Evolutionary conservation across 2,113 vertebrate genomes (phyloP), one percentile per base, ranked within the genome.

Genomic region (Semnopithecus entellus): DNA sequence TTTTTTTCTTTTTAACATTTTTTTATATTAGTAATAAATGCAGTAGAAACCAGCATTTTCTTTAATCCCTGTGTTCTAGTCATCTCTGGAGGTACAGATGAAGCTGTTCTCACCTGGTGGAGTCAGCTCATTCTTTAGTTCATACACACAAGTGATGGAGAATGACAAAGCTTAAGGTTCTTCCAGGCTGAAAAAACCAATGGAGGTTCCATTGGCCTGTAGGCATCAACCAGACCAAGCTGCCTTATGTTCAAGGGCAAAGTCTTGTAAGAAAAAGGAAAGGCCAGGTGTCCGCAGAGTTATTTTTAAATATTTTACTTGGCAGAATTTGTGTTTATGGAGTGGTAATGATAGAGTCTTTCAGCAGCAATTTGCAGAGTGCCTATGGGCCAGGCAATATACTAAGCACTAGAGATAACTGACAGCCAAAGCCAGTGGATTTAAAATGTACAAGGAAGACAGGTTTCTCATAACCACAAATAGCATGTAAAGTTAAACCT

Each of bases 11-110:
- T 97, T 89, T 89, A 91, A 91, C 20, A 23, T 95, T 93, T 97
- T 97, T 96, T 98, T 97, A 98, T 95, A 96, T 96, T 95, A 97
- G 93, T 97, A 98, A 98, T 98, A 98, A 98, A 98, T 12, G 2
- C 97, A 92, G 90, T 97, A 76, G 90, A 96, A 98, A 97, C 43
- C 17, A 95, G 76, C 66, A 43, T 95, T 95, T 95, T 94, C 75
- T 89, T 94, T 80, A 73, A 64, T 95, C 48, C 38, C 81, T 70
- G 35, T 79, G 79, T 93, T 81, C 35, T n/a, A 3, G 70, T 66
- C 75, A 52, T 78, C 75, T 87, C 64, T 91, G 45, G 7, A 78
- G 23, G 22, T 43, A 25, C 61, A 55, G 52, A 25, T 23, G 40
- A 90, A 32, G 86, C 48, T 87, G 2, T 66, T 43, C 48, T 70